Percentiles rank a stretch among this genome's conserved stretches.
Evolutionary conservation across 2,113 vertebrate species (phyloP).

Genomic region (Mellivora capensis): DNA sequence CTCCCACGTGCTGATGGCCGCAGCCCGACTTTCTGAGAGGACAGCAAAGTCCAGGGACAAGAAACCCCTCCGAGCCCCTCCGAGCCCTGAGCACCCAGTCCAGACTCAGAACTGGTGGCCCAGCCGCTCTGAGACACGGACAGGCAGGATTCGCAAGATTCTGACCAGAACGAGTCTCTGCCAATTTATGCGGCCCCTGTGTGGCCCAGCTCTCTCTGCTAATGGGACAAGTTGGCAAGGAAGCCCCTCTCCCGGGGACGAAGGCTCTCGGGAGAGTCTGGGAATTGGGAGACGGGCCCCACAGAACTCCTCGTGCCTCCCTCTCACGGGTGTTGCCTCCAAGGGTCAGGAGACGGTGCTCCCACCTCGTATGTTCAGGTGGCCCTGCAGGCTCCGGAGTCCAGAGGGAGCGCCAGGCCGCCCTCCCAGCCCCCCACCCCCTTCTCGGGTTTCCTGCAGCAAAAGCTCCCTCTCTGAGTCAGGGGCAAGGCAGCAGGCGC

Average conservation of each 20-base stretch:
- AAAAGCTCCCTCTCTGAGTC: not conserved
- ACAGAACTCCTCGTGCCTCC: not conserved
- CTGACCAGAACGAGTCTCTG: not conserved
- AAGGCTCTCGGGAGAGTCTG: slow-evolving; percentile 27
- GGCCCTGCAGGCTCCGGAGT: slow-evolving; percentile 27
- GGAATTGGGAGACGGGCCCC: not conserved
- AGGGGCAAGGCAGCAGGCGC: slow-evolving; percentile 55
- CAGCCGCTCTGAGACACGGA: accelerated
- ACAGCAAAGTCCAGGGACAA: accelerated
- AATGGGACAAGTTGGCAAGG: not conserved
- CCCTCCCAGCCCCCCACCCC: not conserved
- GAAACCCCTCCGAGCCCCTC: not conserved
- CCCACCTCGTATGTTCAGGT: not conserved
- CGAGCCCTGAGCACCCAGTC: no score
- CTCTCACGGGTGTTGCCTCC: not conserved
- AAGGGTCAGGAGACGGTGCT: not conserved
- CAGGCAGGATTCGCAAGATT: not conserved
- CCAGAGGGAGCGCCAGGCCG: not conserved
- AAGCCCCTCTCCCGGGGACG: slow-evolving; percentile 32
- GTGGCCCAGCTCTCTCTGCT: not conserved
- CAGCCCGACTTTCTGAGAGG: not conserved
- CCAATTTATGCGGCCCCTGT: accelerated
- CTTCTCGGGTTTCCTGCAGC: not conserved
- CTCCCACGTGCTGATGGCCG: not conserved
- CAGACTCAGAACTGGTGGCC: accelerated